A percentile compares a stretch with the other conserved stretches of the same genome.
These are phyloP conservation scores for Coregonus suidteri DNA, from an alignment of 2,797 vertebrate genomes.

Conservation along the genomic window DNA sequence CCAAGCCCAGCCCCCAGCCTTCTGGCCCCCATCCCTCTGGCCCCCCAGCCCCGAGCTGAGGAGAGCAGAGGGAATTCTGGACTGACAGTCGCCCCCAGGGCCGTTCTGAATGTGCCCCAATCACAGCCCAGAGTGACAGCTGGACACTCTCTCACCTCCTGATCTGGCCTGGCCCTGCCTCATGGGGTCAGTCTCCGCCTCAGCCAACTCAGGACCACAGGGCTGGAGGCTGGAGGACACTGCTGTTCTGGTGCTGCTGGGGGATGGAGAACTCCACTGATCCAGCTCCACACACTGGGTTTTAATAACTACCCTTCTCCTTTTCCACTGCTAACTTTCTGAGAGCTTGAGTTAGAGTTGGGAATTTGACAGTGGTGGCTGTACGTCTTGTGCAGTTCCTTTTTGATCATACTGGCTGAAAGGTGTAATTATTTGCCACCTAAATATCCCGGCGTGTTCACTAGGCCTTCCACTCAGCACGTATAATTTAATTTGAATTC, in stretches of 20 bases:
- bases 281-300: neutral
- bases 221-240: neutral
- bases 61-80: constrained; percentile 46
- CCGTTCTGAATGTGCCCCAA: constrained; percentile 38
- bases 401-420: constrained; percentile 72
- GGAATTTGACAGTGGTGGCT: constrained; percentile 55
- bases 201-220: constrained; percentile 20
- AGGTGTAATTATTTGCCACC: constrained; percentile 81
- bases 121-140: constrained; percentile 71
- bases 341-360: constrained; percentile 11
- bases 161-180: constrained; percentile 34
- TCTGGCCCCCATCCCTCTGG: constrained; percentile 30
- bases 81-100: constrained; percentile 69
- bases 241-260: neutral
- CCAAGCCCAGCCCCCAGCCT: constrained; percentile 43
- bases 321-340: constrained; percentile 8
- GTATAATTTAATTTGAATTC: constrained; percentile 88
- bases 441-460: constrained; percentile 74
- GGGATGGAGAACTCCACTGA: neutral
- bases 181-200: constrained; percentile 46
- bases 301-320: constrained; percentile 15
- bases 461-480: constrained; percentile 73
- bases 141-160: constrained; percentile 72
- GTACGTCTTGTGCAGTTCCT: constrained; percentile 71
- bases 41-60: constrained; percentile 17